phyloP scores from a whole-genome alignment of 2,888 invertebrate species.

The Ceriagrion tenellum region DNA sequence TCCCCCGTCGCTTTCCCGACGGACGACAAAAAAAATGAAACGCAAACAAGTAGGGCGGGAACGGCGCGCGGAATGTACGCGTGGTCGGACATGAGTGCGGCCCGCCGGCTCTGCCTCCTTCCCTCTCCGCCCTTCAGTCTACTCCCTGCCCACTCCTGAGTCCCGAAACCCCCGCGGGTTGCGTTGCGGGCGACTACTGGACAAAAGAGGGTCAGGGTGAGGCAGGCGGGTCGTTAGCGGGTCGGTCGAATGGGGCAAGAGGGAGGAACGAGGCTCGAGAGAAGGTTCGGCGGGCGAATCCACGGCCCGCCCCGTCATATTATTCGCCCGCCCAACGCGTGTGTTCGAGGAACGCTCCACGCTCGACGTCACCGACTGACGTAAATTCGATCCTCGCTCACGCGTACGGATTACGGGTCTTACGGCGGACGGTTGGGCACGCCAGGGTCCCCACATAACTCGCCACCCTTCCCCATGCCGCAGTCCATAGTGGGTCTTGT shows the following conservation, averaged over 20 bases:
- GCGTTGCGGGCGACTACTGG: neutral
- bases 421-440: neutral
- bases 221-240: neutral
- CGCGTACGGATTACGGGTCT: neutral
- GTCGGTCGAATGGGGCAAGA: neutral
- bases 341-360: neutral
- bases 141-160: too few species aligned
- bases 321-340: slow-evolving; percentile 11
- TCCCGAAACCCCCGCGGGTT: too few species aligned
- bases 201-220: slow-evolving; percentile 15
- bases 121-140: too few species aligned
- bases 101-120: too few species aligned
- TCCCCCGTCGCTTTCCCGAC: neutral
- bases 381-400: slow-evolving; percentile 36
- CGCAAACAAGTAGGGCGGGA: neutral
- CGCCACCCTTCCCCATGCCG: neutral
- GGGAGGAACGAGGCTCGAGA: neutral
- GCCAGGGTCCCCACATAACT: neutral
- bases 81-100: neutral
- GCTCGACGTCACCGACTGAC: slow-evolving; percentile 40
- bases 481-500: too few species aligned
- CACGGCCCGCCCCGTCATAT: neutral
- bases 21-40: neutral
- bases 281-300: neutral
- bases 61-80: neutral